phyloP scores from a whole-genome alignment of 2,797 vertebrate genomes.

The Mormyrus hasselquistii region DNA sequence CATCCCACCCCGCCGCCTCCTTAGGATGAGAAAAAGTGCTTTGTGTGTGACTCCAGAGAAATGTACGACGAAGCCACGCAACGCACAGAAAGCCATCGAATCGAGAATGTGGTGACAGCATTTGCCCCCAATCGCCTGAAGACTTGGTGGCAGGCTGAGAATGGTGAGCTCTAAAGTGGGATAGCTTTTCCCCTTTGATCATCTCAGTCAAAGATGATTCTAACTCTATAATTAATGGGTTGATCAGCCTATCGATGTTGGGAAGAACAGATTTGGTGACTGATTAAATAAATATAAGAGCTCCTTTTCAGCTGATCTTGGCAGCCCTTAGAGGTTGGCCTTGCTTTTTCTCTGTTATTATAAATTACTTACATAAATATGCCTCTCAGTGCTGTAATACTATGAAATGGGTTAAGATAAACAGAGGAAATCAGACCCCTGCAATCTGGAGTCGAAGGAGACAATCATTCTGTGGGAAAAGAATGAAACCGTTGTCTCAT shows the following conservation, averaged over 20 bases:
- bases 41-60: conserved; percentile 75
- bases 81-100: conserved; percentile 71
- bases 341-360: background rate
- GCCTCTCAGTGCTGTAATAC: conserved; percentile 17
- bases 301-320: conserved; percentile 25
- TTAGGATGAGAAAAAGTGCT: conserved; percentile 98
- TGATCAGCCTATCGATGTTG: conserved; percentile 47
- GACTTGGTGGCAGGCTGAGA: conserved; percentile 98
- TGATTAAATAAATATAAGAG: background rate
- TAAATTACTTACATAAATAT: background rate
- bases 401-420: background rate
- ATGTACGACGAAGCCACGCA: conserved; percentile 64
- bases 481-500: conserved; percentile 28
- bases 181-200: background rate
- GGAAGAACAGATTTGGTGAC: background rate
- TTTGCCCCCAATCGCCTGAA: conserved; percentile 88
- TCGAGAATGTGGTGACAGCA: conserved; percentile 91
- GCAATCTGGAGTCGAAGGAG: conserved; percentile 11
- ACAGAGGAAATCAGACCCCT: background rate
- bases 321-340: conserved; percentile 18
- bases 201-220: background rate
- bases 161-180: conserved; percentile 61
- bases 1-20: background rate
- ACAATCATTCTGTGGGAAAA: conserved; percentile 25
- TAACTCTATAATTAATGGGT: conserved; percentile 9